phyloP scores from a whole-genome alignment of 2,113 vertebrate species.

The Pygoscelis adeliae region DNA sequence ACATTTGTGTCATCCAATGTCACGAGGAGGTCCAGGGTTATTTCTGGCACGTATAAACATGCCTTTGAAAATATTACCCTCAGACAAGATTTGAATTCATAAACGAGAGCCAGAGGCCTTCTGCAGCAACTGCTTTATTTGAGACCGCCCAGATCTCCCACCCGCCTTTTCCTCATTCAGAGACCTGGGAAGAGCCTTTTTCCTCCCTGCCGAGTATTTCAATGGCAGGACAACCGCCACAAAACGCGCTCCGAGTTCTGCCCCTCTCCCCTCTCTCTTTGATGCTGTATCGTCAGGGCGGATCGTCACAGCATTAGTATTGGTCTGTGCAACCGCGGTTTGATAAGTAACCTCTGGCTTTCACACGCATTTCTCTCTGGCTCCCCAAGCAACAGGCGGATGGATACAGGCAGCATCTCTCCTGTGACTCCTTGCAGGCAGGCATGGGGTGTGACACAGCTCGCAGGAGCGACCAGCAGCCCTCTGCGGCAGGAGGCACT shows the following conservation, averaged over 20 bases:
- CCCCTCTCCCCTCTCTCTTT: background rate
- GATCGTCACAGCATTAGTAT: accelerated
- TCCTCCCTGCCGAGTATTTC: background rate
- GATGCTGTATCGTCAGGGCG: background rate
- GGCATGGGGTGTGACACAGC: background rate
- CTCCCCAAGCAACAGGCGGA: background rate
- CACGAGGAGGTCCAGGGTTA: background rate
- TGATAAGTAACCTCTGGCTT: background rate
- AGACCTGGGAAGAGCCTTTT: background rate
- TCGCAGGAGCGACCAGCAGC: background rate
- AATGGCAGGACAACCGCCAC: background rate
- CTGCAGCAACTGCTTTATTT: background rate
- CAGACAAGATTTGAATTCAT: background rate
- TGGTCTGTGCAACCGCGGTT: accelerated
- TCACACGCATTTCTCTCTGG: accelerated
- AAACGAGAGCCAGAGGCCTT: background rate
- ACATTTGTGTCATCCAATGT: background rate
- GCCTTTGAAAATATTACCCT: background rate
- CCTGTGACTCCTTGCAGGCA: background rate
- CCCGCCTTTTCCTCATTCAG: background rate
- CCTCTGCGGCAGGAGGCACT: background rate
- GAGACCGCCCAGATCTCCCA: background rate
- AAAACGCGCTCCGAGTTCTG: background rate
- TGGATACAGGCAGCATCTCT: background rate
- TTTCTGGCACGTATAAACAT: background rate